Evolutionary conservation across 2,888 invertebrate species (phyloP).

Genomic region (Branchellion lobata): DNA sequence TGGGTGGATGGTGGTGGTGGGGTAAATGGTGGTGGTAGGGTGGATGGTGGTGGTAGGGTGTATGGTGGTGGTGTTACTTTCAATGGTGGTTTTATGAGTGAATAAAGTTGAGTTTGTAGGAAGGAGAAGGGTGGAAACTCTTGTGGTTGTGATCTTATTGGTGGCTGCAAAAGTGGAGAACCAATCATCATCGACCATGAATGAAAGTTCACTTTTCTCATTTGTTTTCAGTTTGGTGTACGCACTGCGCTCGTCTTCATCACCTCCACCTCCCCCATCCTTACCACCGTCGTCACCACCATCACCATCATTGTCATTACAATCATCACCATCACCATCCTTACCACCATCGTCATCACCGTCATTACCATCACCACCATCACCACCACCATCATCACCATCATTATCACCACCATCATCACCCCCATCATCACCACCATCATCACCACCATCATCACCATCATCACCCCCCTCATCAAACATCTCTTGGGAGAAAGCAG

Average conservation of each 20-base stretch:
- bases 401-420: background rate
- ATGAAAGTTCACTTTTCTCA: too few species aligned
- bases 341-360: conserved; percentile 1
- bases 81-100: too few species aligned
- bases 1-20: too few species aligned
- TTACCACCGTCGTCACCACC: background rate
- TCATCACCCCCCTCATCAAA: conserved; percentile 26
- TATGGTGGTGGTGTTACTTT: too few species aligned
- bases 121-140: too few species aligned
- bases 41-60: too few species aligned
- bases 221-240: background rate
- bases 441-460: background rate
- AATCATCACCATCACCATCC: background rate
- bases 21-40: too few species aligned
- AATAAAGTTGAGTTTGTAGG: too few species aligned
- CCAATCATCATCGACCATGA: background rate
- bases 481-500: conserved; percentile 30
- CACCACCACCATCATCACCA: background rate
- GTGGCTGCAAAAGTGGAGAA: background rate
- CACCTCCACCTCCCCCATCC: too few species aligned
- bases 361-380: background rate
- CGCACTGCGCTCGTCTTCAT: background rate
- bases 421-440: background rate
- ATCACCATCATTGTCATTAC: background rate
- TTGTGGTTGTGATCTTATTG: background rate